These are phyloP conservation scores for Hydra vulgaris DNA, from an alignment of 30 jellyfish, hydroid and myxozoan genomes.

Conservation along the genomic window DNA sequence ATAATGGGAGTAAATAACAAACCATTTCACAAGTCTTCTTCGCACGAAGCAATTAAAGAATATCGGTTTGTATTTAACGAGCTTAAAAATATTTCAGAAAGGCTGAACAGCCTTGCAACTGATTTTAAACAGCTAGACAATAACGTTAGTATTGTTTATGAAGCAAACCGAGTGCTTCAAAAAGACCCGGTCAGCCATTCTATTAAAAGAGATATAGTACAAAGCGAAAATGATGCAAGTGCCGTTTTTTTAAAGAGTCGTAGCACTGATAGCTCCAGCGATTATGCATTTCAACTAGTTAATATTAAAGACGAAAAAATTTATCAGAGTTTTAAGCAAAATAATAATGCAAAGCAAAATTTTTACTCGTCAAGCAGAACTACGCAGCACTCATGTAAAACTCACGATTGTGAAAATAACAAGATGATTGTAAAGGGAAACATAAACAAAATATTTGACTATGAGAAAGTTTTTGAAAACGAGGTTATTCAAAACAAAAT, in stretches of 20 bases:
- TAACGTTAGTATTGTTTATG: not conserved
- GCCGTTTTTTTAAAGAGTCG: too few species aligned
- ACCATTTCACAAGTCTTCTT: not conserved
- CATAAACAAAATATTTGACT: not conserved
- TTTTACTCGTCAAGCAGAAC: not conserved
- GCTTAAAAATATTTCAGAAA: slow-evolving; percentile 8
- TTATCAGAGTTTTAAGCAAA: not conserved
- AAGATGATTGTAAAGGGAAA: not conserved
- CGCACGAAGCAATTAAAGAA: not conserved
- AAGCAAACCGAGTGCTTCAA: too few species aligned
- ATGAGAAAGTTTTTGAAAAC: not conserved
- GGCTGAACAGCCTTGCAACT: slow-evolving; percentile 3
- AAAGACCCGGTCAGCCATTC: too few species aligned
- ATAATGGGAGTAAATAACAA: not conserved
- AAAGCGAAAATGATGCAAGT: too few species aligned
- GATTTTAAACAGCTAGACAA: slow-evolving; percentile 18
- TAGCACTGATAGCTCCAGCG: too few species aligned
- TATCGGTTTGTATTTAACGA: slow-evolving; percentile 5
- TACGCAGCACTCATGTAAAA: not conserved
- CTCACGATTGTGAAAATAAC: not conserved
- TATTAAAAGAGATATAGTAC: too few species aligned
- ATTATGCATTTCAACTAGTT: too few species aligned
- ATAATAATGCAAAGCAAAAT: not conserved
- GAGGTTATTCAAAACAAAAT: not conserved
- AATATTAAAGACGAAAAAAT: not conserved